Evolutionary conservation across 2,888 invertebrate species (phyloP).

Genomic region (Malacosoma neustria): DNA sequence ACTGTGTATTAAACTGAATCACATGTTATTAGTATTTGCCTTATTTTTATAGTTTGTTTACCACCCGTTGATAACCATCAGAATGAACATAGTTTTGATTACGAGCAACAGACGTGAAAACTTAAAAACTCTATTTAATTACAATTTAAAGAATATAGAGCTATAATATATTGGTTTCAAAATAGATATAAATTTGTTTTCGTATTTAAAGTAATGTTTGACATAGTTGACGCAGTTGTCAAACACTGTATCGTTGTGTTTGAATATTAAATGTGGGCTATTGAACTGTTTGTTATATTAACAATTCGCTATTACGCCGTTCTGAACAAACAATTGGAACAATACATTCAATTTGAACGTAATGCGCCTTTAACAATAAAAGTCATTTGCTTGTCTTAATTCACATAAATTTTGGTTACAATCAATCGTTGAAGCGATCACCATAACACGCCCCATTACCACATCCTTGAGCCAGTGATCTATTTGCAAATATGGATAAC

Average conservation of each 20-base stretch:
- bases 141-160: too few relatives aligned
- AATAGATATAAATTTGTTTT: too few relatives aligned
- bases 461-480: background rate
- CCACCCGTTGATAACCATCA: too few relatives aligned
- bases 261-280: constrained; percentile 30
- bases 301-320: constrained; percentile 23
- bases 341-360: background rate
- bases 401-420: background rate
- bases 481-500: background rate
- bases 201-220: constrained; percentile 1
- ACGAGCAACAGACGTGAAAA: too few relatives aligned
- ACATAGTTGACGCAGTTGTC: constrained; percentile 13
- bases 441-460: background rate
- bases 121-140: too few relatives aligned
- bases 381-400: background rate
- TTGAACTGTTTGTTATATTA: constrained; percentile 30
- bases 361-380: background rate
- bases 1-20: too few relatives aligned
- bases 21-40: too few relatives aligned
- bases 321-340: constrained; percentile 20
- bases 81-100: too few relatives aligned
- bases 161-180: too few relatives aligned
- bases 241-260: constrained; percentile 20
- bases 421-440: background rate
- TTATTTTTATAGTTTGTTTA: too few relatives aligned